phyloP scores from a whole-genome alignment of 2,888 invertebrate species.

The Norana najaformis region DNA sequence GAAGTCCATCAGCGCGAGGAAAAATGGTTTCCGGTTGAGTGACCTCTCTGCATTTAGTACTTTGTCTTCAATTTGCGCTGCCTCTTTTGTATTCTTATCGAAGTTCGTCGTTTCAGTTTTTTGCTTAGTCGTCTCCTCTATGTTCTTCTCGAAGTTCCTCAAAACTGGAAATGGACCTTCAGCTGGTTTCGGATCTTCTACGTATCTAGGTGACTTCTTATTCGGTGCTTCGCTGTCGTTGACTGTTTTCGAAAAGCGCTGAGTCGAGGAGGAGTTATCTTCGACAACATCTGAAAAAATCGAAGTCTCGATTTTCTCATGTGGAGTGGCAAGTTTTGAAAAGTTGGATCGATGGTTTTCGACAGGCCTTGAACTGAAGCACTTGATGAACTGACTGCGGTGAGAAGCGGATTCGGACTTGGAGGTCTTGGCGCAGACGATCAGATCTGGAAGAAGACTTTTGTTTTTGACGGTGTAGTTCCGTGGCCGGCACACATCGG shows the following conservation, averaged over 20 bases:
- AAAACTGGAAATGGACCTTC: neutral
- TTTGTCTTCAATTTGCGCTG: neutral
- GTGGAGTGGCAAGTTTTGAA: neutral
- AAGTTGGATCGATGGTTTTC: neutral
- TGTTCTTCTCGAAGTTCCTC: neutral
- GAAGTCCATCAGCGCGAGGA: conserved; percentile 6
- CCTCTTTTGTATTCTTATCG: neutral
- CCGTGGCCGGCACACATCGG: neutral
- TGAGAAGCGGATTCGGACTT: neutral
- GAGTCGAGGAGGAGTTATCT: neutral
- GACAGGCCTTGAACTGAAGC: neutral
- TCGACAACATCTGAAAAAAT: neutral
- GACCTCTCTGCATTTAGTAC: neutral
- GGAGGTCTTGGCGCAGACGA: neutral
- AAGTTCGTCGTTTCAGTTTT: neutral
- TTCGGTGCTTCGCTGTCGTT: neutral
- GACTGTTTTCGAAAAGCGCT: neutral
- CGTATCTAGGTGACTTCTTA: neutral
- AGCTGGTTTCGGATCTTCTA: neutral
- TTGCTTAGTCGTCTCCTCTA: neutral
- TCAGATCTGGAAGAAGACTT: neutral
- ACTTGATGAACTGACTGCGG: neutral
- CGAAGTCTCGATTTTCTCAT: neutral
- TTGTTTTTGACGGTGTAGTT: neutral
- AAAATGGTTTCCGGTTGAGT: neutral